These are phyloP conservation scores for Ophion ellenae DNA, from an alignment of 2,888 invertebrate species.

Conservation along the genomic window DNA sequence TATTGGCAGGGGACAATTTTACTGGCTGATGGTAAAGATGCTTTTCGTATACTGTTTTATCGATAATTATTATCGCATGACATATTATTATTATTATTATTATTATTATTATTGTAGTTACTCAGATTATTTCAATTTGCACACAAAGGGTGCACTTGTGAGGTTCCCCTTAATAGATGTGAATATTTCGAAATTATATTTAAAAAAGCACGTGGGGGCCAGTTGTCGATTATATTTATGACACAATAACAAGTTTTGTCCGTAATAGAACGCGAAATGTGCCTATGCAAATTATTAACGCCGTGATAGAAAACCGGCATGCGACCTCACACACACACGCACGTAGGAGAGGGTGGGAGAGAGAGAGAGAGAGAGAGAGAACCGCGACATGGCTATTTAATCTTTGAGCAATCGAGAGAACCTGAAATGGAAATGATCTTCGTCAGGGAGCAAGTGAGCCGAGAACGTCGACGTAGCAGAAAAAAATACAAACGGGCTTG, in stretches of 20 bases:
- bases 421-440: slow-evolving; percentile 66
- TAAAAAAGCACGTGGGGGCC: slow-evolving; percentile 7
- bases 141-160: too few species aligned
- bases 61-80: background rate
- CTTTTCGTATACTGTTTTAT: background rate
- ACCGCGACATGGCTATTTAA: slow-evolving; percentile 46
- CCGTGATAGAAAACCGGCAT: slow-evolving; percentile 49
- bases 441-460: slow-evolving; percentile 51
- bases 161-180: background rate
- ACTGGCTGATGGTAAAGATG: slow-evolving; percentile 25
- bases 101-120: background rate
- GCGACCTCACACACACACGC: slow-evolving; percentile 1
- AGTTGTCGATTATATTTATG: slow-evolving; percentile 61
- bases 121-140: too few species aligned
- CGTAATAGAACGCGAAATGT: slow-evolving; percentile 44
- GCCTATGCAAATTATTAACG: slow-evolving; percentile 52
- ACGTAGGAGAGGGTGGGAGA: background rate
- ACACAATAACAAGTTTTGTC: slow-evolving; percentile 51
- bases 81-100: background rate
- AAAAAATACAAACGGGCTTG: slow-evolving; percentile 29
- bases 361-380: slow-evolving; percentile 28
- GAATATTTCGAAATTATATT: slow-evolving; percentile 1
- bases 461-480: slow-evolving; percentile 26
- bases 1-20: background rate
- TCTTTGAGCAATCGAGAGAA: slow-evolving; percentile 61